These are phyloP conservation scores for Lucilia cuprina DNA, from an alignment of 1,140 invertebrate genomes.

Conservation along the genomic window DNA sequence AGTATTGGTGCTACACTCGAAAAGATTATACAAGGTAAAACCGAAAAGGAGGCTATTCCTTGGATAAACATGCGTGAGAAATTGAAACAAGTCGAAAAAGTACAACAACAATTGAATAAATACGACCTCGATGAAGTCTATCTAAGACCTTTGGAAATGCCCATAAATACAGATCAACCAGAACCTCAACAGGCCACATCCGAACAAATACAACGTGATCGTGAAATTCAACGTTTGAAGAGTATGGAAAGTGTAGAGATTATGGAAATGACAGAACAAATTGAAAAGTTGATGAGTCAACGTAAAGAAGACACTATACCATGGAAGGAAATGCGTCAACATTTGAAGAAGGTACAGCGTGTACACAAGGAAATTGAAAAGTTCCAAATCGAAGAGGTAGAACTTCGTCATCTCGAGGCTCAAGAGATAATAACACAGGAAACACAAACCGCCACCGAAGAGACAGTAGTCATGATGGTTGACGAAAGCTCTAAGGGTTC, in stretches of 20 bases:
- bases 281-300: constrained; percentile 55
- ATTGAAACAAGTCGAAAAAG: constrained; percentile 53
- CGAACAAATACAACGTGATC: constrained; percentile 49
- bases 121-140: constrained; percentile 60
- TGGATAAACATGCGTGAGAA: constrained; percentile 62
- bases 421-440: constrained; percentile 50
- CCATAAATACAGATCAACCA: constrained; percentile 49
- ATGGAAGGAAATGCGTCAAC: constrained; percentile 61
- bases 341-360: constrained; percentile 56
- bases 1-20: constrained; percentile 54
- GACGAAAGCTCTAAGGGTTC: constrained; percentile 57
- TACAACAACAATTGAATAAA: constrained; percentile 56
- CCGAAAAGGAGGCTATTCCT: constrained; percentile 58
- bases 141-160: constrained; percentile 49
- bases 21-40: constrained; percentile 56
- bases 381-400: constrained; percentile 59
- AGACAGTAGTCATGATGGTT: constrained; percentile 46
- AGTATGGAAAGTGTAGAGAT: constrained; percentile 62
- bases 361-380: constrained; percentile 60
- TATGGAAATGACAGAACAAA: constrained; percentile 59
- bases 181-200: constrained; percentile 50
- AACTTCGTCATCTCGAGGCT: constrained; percentile 50
- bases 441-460: constrained; percentile 44
- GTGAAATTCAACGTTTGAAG: constrained; percentile 57
- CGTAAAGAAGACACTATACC: constrained; percentile 55